Base-by-base conservation (phyloP, 1,140 invertebrate genomes). In the Drosophila grimshawi region DNA sequence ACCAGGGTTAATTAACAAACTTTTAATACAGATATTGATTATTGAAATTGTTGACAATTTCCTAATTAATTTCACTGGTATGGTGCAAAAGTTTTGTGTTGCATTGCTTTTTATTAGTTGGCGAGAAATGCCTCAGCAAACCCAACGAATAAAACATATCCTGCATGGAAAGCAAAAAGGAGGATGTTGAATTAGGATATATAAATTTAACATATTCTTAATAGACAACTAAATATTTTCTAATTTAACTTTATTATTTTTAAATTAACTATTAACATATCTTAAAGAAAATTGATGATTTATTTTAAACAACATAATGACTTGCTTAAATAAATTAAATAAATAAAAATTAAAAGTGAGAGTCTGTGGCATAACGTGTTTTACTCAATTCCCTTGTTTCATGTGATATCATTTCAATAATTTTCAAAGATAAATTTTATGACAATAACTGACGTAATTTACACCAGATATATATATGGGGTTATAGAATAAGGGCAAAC, bases 1-100 rank as follows among this genome's bases (percentile, higher is more conserved):
- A 76, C 29, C 27, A 53, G 35, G 67, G 72, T 66, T 86, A 86
- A 86, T 86, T 86, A 86, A 88, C 82, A 82, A 86, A 86, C 64
- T 82, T 85, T 76, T 53, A 52, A 55, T 56, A 19, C 35, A 46
- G 32, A 60, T 7, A 60, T 53, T 51, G 69, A 65, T 63, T 62
- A 45, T 66, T 59, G 45, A 46, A 74, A 55, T n/a, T 62, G 53
- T 55, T 60, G n/a, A 27, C 11, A 59, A 69, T 59, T 45, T 41
- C 10, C 41, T 46, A 65, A 49, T 63, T 56, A 43, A 61, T 51
- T 45, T 51, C 41, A 11, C 3, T 49, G 62, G 41, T 10, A 29
- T 60, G 27, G n/a, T 65, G 41, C n/a, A 39, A 56, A 76, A 76
- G 41, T 72, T 76, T 7, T 30, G 39, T 32, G 35, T 10, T 59